Evolutionary conservation across 1,140 invertebrate genomes (phyloP).

Genomic region (Aphaenogaster rudis): DNA sequence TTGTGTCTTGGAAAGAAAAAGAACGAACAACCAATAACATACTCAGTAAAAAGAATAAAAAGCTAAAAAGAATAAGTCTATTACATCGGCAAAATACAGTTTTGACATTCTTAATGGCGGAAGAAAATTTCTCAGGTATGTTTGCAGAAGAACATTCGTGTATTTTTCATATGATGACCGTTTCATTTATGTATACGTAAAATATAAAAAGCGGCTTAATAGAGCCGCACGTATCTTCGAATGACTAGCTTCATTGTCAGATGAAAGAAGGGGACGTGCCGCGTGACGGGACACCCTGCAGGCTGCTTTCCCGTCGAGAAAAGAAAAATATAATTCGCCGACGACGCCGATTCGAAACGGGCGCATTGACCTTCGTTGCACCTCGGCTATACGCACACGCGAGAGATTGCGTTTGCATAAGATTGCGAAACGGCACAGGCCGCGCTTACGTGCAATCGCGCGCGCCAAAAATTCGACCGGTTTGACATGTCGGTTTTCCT

Average conservation of each 20-base stretch:
- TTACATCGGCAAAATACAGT: not conserved
- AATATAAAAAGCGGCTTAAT: too few species aligned
- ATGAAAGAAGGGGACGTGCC: not conserved
- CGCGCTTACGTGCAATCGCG: slow-evolving; percentile 33
- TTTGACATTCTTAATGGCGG: not conserved
- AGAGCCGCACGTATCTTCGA: not conserved
- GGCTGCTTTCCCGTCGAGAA: not conserved
- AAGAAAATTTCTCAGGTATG: not conserved
- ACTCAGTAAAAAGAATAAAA: too few species aligned
- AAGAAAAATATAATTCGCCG: slow-evolving; percentile 23
- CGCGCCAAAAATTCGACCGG: slow-evolving; percentile 74
- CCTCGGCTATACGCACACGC: not conserved
- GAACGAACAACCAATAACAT: too few species aligned
- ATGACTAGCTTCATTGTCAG: not conserved
- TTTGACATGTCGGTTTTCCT: slow-evolving; percentile 66
- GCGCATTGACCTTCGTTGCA: slow-evolving; percentile 58
- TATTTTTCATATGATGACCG: too few species aligned
- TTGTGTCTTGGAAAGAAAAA: too few species aligned
- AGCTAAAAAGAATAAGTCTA: too few species aligned
- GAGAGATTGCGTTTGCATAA: slow-evolving; percentile 49
- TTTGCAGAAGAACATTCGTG: not conserved
- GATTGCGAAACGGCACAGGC: slow-evolving; percentile 57
- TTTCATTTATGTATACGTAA: too few species aligned
- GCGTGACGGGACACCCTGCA: not conserved
- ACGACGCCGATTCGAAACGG: not conserved